These are phyloP conservation scores for Albula goreensis DNA, from an alignment of 2,113 vertebrate genomes.

Conservation along the genomic window DNA sequence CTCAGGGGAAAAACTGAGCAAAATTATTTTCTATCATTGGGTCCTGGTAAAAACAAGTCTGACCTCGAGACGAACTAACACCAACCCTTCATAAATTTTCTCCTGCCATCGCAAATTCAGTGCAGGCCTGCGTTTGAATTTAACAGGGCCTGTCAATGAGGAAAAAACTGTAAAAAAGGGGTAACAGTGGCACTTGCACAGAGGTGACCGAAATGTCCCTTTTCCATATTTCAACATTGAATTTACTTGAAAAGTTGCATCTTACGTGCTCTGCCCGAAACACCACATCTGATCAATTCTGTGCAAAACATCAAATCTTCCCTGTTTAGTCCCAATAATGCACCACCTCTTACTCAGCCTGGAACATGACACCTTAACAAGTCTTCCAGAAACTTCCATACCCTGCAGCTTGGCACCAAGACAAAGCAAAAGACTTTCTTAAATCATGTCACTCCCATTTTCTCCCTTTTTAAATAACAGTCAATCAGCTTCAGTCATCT, in stretches of 20 bases:
- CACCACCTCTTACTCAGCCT: not conserved
- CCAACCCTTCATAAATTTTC: not conserved
- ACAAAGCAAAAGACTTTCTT: no score
- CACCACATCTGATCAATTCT: not conserved
- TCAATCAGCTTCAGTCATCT: not conserved
- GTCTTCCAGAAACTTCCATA: not conserved
- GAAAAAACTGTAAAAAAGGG: not conserved
- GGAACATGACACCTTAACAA: not conserved
- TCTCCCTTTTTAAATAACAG: not conserved
- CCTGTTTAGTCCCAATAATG: not conserved
- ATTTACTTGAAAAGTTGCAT: not conserved
- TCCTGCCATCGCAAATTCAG: not conserved
- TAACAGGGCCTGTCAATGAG: not conserved
- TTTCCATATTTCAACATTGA: not conserved
- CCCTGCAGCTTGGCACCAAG: not conserved
- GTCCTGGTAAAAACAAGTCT: not conserved
- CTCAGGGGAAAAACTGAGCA: not conserved
- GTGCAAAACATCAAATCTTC: not conserved
- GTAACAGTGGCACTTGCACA: not conserved
- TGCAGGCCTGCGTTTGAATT: not conserved
- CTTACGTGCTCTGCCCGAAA: not conserved
- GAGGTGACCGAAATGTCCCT: not conserved
- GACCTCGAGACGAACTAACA: not conserved
- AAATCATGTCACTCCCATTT: not conserved
- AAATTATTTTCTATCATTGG: not conserved